Percentiles rank a stretch among this genome's conserved stretches.
These are phyloP conservation scores for Cranoglanis bouderius DNA, from an alignment of 2,113 vertebrate species.

Conservation along the genomic window DNA sequence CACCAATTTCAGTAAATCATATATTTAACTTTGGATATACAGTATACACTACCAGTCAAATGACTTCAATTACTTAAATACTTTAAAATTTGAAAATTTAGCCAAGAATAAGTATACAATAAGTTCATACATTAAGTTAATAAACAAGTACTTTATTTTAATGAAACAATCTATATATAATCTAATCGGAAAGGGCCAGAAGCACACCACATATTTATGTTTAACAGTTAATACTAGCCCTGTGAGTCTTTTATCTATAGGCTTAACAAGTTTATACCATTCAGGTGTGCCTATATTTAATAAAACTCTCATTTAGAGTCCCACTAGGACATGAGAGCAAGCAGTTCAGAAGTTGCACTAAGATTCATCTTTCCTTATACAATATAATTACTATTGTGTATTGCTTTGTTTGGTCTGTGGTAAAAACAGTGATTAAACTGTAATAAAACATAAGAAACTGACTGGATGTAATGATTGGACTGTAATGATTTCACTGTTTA, in stretches of 20 bases:
- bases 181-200: neutral
- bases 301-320: neutral
- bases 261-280: neutral
- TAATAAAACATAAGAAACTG: slow-evolving; percentile 2
- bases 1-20: neutral
- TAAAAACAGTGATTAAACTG: neutral
- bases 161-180: neutral
- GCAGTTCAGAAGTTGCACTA: neutral
- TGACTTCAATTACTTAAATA: neutral
- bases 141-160: neutral
- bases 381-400: neutral
- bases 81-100: neutral
- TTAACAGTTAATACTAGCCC: neutral
- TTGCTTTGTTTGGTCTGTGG: neutral
- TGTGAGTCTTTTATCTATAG: too few relatives aligned
- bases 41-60: neutral
- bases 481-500: neutral
- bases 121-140: neutral
- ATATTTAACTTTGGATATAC: neutral
- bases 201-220: neutral
- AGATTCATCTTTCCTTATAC: neutral
- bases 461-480: too few relatives aligned
- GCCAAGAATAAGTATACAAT: neutral
- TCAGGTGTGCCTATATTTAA: neutral
- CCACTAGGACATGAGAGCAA: neutral